These are phyloP conservation scores for Pinctada fucata DNA, from an alignment of 2,888 invertebrate species.

Conservation along the genomic window DNA sequence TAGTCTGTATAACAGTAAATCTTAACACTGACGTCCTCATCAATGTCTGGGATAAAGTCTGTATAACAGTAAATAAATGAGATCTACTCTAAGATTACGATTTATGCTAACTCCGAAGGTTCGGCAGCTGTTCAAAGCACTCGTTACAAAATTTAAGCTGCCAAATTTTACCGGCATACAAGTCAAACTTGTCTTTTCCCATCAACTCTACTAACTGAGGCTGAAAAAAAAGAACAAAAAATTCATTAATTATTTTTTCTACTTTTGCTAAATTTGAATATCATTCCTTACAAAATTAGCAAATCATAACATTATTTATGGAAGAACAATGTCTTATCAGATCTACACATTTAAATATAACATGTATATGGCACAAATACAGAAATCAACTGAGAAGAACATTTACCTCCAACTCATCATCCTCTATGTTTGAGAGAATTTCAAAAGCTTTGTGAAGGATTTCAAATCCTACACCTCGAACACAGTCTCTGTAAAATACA, in stretches of 20 bases:
- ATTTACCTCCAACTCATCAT: conserved; percentile 75
- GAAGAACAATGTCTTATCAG: too few relatives aligned
- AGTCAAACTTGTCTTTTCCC: conserved; percentile 73
- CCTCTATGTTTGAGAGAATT: conserved; percentile 73
- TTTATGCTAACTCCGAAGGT: conserved; percentile 26
- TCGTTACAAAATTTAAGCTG: conserved; percentile 77
- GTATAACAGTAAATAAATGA: too few relatives aligned
- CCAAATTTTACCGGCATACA: conserved; percentile 77
- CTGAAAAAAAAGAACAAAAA: conserved; percentile 54
- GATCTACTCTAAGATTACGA: too few relatives aligned
- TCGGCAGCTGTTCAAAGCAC: conserved; percentile 41
- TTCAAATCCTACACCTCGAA: conserved; percentile 71
- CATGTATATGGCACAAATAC: too few relatives aligned
- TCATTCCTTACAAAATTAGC: too few relatives aligned
- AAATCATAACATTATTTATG: too few relatives aligned
- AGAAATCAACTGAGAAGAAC: too few relatives aligned
- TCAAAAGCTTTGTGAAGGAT: conserved; percentile 73
- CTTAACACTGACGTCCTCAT: too few relatives aligned
- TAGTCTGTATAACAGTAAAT: too few relatives aligned
- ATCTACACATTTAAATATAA: too few relatives aligned
- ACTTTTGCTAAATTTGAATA: background rate
- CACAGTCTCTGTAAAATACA: conserved; percentile 71
- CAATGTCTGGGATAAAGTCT: too few relatives aligned
- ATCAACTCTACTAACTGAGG: conserved; percentile 71
- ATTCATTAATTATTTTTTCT: background rate